Evolutionary conservation across 2,888 invertebrate genomes (phyloP).

Genomic region (Linnaemya tessellans): DNA sequence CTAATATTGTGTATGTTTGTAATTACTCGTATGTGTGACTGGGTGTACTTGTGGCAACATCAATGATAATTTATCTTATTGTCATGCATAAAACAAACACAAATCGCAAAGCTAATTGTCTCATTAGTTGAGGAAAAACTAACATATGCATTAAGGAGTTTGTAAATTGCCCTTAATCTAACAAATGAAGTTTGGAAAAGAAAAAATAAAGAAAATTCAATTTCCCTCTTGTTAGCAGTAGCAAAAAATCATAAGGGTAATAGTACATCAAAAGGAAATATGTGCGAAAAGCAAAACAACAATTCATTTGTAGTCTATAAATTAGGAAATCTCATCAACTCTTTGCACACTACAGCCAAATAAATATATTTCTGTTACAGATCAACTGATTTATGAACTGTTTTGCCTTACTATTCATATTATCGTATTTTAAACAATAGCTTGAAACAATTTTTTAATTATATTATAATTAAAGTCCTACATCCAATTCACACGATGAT

Average conservation of each 20-base stretch:
- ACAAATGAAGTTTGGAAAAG: slow-evolving; percentile 61
- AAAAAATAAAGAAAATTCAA: slow-evolving; percentile 60
- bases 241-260: slow-evolving; percentile 5
- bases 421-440: no score
- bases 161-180: slow-evolving; percentile 67
- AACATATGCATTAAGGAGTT: slow-evolving; percentile 55
- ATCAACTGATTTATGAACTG: no score
- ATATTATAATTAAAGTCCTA: no score
- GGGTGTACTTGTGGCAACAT: slow-evolving; percentile 23
- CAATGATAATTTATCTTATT: slow-evolving; percentile 70
- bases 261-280: slow-evolving; percentile 31
- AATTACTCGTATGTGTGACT: background rate
- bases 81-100: slow-evolving; percentile 69
- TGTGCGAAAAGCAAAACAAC: background rate
- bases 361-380: no score
- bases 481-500: no score
- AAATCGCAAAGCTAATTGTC: slow-evolving; percentile 72
- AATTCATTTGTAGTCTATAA: background rate
- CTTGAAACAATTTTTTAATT: no score
- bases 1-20: background rate
- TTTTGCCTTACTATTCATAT: no score
- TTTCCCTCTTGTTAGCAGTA: slow-evolving; percentile 42
- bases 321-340: background rate
- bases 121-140: slow-evolving; percentile 69
- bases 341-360: background rate